Evolutionary conservation across 1,140 invertebrate genomes (phyloP).

Genomic region (Geopemphigus sp.): DNA sequence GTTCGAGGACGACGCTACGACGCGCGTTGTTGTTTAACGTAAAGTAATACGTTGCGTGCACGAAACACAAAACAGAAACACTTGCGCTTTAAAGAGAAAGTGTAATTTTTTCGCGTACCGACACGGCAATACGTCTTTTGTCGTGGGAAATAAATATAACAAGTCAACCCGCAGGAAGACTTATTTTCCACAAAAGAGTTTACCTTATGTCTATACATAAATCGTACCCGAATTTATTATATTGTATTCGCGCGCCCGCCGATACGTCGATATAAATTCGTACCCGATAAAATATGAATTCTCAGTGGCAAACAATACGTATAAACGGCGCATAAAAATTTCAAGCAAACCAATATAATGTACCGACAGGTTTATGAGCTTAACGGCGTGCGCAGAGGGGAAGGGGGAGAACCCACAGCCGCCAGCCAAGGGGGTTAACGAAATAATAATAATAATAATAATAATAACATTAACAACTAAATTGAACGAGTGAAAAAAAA

Average conservation of each 20-base stretch:
- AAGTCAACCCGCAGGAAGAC: not conserved
- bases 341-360: constrained; percentile 44
- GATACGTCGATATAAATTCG: constrained; percentile 32
- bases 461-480: constrained; percentile 48
- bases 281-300: constrained; percentile 25
- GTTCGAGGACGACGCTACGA: too few relatives aligned
- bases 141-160: constrained; percentile 34
- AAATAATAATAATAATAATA: constrained; percentile 48
- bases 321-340: constrained; percentile 13
- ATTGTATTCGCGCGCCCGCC: not conserved
- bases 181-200: constrained; percentile 33
- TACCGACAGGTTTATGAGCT: constrained; percentile 46
- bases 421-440: constrained; percentile 13
- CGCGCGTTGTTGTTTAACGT: too few relatives aligned
- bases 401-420: too few relatives aligned
- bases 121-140: too few relatives aligned
- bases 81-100: too few relatives aligned
- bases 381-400: not conserved
- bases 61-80: too few relatives aligned
- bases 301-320: constrained; percentile 11
- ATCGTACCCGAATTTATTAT: constrained; percentile 39
- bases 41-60: too few relatives aligned
- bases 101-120: too few relatives aligned
- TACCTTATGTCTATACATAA: not conserved
- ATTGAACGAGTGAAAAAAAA: constrained; percentile 45